These are phyloP conservation scores for Mythimna ferrago DNA, from an alignment of 2,888 invertebrate species.

Conservation along the genomic window DNA sequence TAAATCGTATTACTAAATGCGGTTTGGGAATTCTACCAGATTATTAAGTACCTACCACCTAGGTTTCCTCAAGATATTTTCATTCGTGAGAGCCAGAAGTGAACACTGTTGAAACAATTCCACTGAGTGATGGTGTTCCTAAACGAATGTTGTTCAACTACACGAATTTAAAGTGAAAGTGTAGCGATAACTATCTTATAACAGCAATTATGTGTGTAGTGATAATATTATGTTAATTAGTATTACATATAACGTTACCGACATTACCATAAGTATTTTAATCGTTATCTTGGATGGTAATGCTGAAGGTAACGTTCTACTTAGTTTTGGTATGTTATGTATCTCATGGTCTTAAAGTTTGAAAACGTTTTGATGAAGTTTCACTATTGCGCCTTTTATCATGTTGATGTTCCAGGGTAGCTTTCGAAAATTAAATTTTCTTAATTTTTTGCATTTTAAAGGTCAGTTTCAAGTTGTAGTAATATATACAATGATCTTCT, in stretches of 20 bases:
- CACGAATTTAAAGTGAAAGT: conserved; percentile 39
- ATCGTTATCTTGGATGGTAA: conserved; percentile 39
- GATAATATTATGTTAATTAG: conserved; percentile 51
- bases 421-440: too few species aligned
- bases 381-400: neutral
- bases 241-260: conserved; percentile 44
- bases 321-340: conserved; percentile 15
- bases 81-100: neutral
- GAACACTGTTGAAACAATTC: neutral
- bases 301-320: conserved; percentile 39
- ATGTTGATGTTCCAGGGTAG: too few species aligned
- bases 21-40: neutral
- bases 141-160: conserved; percentile 11
- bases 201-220: conserved; percentile 33
- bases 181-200: conserved; percentile 37
- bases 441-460: too few species aligned
- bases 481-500: too few species aligned
- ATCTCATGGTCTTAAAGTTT: conserved; percentile 23
- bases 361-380: neutral
- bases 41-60: neutral
- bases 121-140: conserved; percentile 3
- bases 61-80: neutral
- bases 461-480: too few species aligned
- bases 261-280: conserved; percentile 46
- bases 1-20: neutral